phyloP scores from a whole-genome alignment of 2,888 invertebrate genomes.

The Dyspetes luteomarginatus region DNA sequence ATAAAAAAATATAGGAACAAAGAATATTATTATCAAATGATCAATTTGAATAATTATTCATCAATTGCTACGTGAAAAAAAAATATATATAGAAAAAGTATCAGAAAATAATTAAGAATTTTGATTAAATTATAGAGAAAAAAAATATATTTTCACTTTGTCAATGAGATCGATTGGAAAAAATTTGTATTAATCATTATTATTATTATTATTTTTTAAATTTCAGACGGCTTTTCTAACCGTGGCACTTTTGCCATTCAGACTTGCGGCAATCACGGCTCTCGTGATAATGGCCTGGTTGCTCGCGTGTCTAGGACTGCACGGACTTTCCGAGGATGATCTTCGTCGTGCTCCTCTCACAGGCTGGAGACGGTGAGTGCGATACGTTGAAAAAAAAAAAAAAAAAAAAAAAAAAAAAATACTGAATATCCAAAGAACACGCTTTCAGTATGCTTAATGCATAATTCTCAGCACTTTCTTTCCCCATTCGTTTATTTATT shows the following conservation, averaged over 20 bases:
- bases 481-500: not conserved
- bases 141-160: not conserved
- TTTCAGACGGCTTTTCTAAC: slow-evolving; percentile 93
- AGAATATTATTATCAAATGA: too few relatives aligned
- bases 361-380: slow-evolving; percentile 94
- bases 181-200: not conserved
- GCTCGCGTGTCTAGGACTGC: slow-evolving; percentile 92
- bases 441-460: not conserved
- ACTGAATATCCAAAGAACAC: not conserved
- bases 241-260: slow-evolving; percentile 92
- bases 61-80: too few relatives aligned
- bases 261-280: slow-evolving; percentile 90
- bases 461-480: slow-evolving; percentile 38
- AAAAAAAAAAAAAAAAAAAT: slow-evolving; percentile 4
- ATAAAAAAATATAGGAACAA: too few relatives aligned
- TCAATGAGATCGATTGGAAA: not conserved
- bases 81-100: too few relatives aligned
- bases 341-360: slow-evolving; percentile 90
- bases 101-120: not conserved
- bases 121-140: not conserved
- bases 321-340: slow-evolving; percentile 92
- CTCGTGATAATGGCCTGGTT: slow-evolving; percentile 93
- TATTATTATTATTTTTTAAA: not conserved
- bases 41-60: too few relatives aligned
- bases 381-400: not conserved